phyloP scores from a whole-genome alignment of 2,113 vertebrate genomes.

The Conger conger region DNA sequence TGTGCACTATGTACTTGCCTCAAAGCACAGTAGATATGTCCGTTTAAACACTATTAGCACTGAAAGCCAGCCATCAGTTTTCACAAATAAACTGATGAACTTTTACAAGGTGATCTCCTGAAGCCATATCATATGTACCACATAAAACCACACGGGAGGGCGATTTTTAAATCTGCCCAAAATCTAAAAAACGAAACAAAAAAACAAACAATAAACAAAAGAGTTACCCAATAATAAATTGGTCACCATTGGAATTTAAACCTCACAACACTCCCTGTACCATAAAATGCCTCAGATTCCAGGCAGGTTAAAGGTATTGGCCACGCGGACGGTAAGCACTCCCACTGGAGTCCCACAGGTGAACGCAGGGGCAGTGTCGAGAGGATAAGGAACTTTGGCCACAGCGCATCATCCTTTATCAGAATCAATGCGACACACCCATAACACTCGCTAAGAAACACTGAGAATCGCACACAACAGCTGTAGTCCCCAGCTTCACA shows the following conservation, averaged over 20 bases:
- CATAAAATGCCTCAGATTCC: not conserved
- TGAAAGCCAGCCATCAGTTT: not conserved
- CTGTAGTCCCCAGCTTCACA: conserved; percentile 29
- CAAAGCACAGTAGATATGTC: not conserved
- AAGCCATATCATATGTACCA: not conserved
- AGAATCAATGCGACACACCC: conserved; percentile 64
- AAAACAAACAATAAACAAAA: not conserved
- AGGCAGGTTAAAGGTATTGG: not conserved
- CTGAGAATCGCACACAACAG: conserved; percentile 65
- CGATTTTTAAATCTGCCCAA: not conserved
- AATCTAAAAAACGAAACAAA: not conserved
- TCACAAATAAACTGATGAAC: not conserved
- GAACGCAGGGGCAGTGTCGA: conserved; percentile 33
- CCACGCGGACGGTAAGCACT: not conserved
- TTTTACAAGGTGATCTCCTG: not conserved
- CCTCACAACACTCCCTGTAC: not conserved
- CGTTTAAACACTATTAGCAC: not conserved
- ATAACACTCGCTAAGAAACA: conserved; percentile 55
- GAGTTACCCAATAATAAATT: conserved; percentile 2
- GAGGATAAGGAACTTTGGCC: conserved; percentile 64
- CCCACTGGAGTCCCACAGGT: not conserved
- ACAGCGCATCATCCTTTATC: conserved; percentile 49
- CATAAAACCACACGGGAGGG: not conserved
- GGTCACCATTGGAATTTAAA: conserved; percentile 2
- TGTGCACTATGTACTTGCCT: conserved; percentile 4